These are phyloP conservation scores for Drepanosiphum platanoidis DNA, from an alignment of 2,888 invertebrate species.

Conservation along the genomic window DNA sequence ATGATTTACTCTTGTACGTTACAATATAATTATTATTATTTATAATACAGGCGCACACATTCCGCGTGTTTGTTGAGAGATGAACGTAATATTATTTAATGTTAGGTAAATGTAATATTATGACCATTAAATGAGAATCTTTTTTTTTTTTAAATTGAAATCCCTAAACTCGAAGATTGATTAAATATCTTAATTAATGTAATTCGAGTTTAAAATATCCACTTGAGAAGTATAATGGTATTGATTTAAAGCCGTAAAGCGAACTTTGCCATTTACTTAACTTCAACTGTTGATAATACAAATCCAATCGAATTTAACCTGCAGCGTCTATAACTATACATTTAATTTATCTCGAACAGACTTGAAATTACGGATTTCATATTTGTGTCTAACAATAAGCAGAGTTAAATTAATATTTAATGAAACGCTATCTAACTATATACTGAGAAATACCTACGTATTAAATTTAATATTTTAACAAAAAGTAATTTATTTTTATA, in stretches of 20 bases:
- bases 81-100: background rate
- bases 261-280: background rate
- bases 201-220: constrained; percentile 27
- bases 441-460: no score
- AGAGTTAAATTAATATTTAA: constrained; percentile 27
- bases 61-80: background rate
- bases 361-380: background rate
- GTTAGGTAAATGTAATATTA: constrained; percentile 29
- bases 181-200: constrained; percentile 38
- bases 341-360: no score
- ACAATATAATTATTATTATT: constrained; percentile 7
- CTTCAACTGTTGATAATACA: constrained; percentile 15
- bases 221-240: constrained; percentile 14
- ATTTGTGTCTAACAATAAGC: constrained; percentile 3
- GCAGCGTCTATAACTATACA: no score
- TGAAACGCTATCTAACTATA: no score
- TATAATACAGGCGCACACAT: background rate
- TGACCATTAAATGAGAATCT: background rate
- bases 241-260: background rate
- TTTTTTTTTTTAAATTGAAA: constrained; percentile 34
- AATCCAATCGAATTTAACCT: constrained; percentile 5
- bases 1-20: no score
- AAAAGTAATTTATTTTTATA: no score
- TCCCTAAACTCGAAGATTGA: background rate
- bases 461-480: no score